Conservation (phyloP, 2,888 invertebrate species). For the Tubulanus polymorphus region DNA sequence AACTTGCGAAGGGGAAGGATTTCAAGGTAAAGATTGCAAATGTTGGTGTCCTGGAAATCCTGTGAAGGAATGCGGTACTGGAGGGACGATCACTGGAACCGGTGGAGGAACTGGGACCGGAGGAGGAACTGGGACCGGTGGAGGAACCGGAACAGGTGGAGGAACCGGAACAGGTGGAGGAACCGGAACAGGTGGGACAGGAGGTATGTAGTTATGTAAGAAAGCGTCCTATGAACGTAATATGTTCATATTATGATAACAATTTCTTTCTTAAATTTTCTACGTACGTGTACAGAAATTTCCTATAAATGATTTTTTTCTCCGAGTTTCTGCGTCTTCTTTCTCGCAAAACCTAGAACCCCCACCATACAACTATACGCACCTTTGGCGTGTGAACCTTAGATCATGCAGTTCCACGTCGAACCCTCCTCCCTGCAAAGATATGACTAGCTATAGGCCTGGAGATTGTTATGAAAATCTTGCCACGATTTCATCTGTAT, state of each 20-base stretch:
- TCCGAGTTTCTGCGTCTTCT: too few relatives aligned
- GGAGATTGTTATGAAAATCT: too few relatives aligned
- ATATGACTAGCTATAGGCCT: too few relatives aligned
- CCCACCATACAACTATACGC: too few relatives aligned
- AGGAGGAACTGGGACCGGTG: constrained; percentile 1
- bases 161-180: constrained; percentile 2
- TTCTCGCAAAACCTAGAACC: too few relatives aligned
- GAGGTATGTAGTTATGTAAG: too few relatives aligned
- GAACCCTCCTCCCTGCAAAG: too few relatives aligned
- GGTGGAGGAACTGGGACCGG: constrained; percentile 1
- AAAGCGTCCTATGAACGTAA: too few relatives aligned
- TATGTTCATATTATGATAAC: not conserved
- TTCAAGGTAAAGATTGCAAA: constrained; percentile 28
- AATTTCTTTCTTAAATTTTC: not conserved
- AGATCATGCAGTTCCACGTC: too few relatives aligned
- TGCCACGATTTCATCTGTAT: too few relatives aligned
- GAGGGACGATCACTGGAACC: not conserved
- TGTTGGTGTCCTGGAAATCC: constrained; percentile 30
- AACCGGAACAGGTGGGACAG: constrained; percentile 1
- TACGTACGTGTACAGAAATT: too few relatives aligned
- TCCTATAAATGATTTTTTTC: not conserved
- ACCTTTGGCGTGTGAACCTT: too few relatives aligned
- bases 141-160: not conserved
- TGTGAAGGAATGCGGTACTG: constrained; percentile 14
- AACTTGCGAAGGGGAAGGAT: constrained; percentile 28